phyloP scores from a whole-genome alignment of 2,888 invertebrate genomes.

The Sturmia bella region DNA sequence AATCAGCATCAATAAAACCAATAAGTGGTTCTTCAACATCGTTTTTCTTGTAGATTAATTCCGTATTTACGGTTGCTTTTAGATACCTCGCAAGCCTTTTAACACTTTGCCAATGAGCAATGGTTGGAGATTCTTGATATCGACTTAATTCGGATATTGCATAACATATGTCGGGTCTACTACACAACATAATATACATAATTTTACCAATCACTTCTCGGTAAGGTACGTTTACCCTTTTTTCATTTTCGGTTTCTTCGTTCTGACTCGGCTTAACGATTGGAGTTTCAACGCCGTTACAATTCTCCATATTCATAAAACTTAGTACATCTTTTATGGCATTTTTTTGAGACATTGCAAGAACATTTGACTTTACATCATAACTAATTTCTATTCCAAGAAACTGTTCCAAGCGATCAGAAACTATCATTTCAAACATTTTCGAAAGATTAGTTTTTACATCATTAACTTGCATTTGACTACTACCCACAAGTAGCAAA shows the following conservation, averaged over 20 bases:
- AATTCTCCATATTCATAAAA: conserved; percentile 13
- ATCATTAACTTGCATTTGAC: not conserved
- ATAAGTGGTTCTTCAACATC: not conserved
- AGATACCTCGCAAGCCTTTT: conserved; percentile 22
- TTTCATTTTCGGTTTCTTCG: not conserved
- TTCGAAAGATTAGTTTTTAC: conserved; percentile 1
- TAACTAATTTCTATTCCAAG: conserved; percentile 50
- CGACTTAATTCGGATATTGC: conserved; percentile 54
- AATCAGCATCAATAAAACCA: conserved; percentile 29
- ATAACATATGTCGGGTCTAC: conserved; percentile 53
- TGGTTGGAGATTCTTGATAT: conserved; percentile 50
- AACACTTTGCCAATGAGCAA: conserved; percentile 36
- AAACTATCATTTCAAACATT: conserved; percentile 34
- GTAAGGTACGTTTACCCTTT: conserved; percentile 34
- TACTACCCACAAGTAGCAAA: not conserved
- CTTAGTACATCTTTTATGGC: conserved; percentile 48
- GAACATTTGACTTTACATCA: conserved; percentile 4
- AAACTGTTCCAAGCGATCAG: conserved; percentile 45
- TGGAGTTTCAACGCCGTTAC: conserved; percentile 35
- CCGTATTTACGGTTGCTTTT: conserved; percentile 24
- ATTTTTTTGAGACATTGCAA: conserved; percentile 28
- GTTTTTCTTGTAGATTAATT: conserved; percentile 14
- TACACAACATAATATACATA: conserved; percentile 49
- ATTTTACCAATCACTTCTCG: conserved; percentile 52
- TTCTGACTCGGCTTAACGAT: conserved; percentile 8